phyloP scores from a whole-genome alignment of 2,797 vertebrate genomes.

The Sebastes vulpes region DNA sequence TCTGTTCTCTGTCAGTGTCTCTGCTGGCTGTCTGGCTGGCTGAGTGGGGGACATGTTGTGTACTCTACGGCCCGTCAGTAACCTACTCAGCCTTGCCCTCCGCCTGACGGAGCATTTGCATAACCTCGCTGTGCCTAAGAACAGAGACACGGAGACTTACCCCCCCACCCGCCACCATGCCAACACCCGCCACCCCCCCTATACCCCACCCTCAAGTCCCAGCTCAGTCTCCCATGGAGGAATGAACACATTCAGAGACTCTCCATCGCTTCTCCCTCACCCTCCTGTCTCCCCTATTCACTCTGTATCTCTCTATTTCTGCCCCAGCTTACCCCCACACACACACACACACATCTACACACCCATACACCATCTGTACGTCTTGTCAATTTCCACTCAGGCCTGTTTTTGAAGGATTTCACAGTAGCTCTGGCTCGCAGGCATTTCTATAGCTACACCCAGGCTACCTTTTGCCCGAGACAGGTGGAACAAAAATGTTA shows the following conservation, averaged over 20 bases:
- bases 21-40: constrained; percentile 81
- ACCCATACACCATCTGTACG: constrained; percentile 42
- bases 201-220: constrained; percentile 67
- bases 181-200: constrained; percentile 42
- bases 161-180: constrained; percentile 40
- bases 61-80: constrained; percentile 89
- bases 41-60: constrained; percentile 88
- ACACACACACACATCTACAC: neutral
- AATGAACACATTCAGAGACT: constrained; percentile 61
- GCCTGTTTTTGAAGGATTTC: constrained; percentile 73
- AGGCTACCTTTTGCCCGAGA: constrained; percentile 69
- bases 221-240: constrained; percentile 74
- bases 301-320: constrained; percentile 37
- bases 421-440: constrained; percentile 58
- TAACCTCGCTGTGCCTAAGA: constrained; percentile 86
- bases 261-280: constrained; percentile 27
- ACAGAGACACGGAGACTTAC: constrained; percentile 77
- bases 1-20: constrained; percentile 84
- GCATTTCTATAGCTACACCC: constrained; percentile 72
- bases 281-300: constrained; percentile 23
- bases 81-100: constrained; percentile 89
- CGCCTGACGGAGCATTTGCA: constrained; percentile 89
- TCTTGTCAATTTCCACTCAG: constrained; percentile 68
- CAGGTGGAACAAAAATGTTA: constrained; percentile 85
- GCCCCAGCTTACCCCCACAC: neutral